Evolutionary conservation across 2,888 invertebrate genomes (phyloP), one percentile per base, ranked within the genome.

Genomic region (Cenopis cana): DNA sequence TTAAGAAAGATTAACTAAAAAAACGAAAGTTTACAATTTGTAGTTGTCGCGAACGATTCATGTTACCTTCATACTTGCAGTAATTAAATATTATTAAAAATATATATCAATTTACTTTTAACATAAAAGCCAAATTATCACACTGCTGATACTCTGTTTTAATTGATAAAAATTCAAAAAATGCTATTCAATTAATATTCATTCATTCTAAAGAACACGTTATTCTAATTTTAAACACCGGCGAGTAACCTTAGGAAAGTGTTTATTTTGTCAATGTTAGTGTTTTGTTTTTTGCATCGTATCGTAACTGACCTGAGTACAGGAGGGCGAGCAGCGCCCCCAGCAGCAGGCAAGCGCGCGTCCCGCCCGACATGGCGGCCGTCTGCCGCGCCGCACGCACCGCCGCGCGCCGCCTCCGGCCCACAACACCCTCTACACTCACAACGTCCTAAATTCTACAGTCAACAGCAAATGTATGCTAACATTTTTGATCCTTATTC

Each of bases 361-460:
- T 83, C 81, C 89, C 89, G 85, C 88, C 88, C 90, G 87, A 85
- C 93, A 93, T 93, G 87, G 87, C 89, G 89, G 86, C 85, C 85
- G 81, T 64, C 64, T 64, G 80, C 82, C 91, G 91, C 92, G 92
- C 89, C 90, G 90, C 80, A 84, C 87, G 81, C 80, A 74, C 76
- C 77, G 76, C 76, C 76, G 75, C 73, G 68, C 75, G 74, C 79
- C 77, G 81, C 74, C 79, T 77, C 78, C 80, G 62, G n/a, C 60
- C 56, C 72, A 36, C 52, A 6, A 46, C 14, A 9, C 36, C 14
- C 3, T 20, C 36, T 52, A 62, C 36, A 17, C 8, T 9, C 18
- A 52, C 17, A 52, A 62, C 14, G 62, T 52, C 33, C 14, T 52
- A 62, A 36, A 18, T 18, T 9, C 12, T 17, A 33, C 33, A 33